Percentiles rank a stretch among this genome's conserved stretches.
Evolutionary conservation across 2,797 vertebrate species (phyloP).

Genomic region (Manis javanica): DNA sequence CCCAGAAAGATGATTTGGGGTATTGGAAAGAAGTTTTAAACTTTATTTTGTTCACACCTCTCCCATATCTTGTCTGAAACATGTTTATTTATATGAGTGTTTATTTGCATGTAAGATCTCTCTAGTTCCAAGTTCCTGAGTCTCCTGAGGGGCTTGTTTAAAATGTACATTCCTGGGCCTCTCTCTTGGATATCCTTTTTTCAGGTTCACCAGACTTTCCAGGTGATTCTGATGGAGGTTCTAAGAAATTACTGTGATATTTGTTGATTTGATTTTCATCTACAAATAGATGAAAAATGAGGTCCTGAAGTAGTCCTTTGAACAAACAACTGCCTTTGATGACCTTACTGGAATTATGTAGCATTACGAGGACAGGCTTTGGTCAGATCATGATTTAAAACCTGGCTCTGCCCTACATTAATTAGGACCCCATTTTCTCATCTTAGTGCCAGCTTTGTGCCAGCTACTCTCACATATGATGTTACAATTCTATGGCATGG

Average conservation of each 20-base stretch:
- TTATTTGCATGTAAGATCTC: not conserved
- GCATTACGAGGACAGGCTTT: not conserved
- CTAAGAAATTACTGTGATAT: not conserved
- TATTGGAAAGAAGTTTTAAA: not conserved
- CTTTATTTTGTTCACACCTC: slow-evolving; percentile 21
- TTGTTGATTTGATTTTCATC: slow-evolving; percentile 36
- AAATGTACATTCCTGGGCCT: not conserved
- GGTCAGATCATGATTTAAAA: not conserved
- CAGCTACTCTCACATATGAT: not conserved
- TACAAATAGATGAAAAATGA: not conserved
- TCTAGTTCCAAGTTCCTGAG: not conserved
- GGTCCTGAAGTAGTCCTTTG: not conserved
- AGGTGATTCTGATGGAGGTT: not conserved
- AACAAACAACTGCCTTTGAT: not conserved
- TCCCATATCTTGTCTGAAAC: not conserved
- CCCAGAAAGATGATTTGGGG: not conserved
- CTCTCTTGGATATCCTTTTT: not conserved
- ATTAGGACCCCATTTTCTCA: not conserved
- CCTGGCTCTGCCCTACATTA: not conserved
- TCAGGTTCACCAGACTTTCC: not conserved
- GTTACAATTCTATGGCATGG: not conserved
- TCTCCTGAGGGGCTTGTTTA: slow-evolving; percentile 28
- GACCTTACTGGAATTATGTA: not conserved
- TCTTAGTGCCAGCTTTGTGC: not conserved
- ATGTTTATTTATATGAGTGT: not conserved